Conservation (phyloP, 2,888 invertebrate genomes). For the Leucophora obtusa region DNA sequence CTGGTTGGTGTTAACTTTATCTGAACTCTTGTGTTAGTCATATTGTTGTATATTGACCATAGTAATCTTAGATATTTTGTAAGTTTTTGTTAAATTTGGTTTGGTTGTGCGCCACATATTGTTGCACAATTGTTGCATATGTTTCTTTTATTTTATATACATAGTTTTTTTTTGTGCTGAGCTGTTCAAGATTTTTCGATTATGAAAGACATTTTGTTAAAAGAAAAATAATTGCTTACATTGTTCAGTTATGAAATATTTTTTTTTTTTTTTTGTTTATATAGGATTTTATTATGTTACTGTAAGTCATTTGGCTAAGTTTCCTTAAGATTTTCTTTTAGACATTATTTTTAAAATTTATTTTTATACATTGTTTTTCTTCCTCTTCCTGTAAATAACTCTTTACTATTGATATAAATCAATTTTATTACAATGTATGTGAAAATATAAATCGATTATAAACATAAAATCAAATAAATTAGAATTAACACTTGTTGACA, state of each 20-base stretch:
- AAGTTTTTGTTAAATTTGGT: not conserved
- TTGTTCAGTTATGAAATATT: constrained; percentile 26
- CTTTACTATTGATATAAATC: constrained; percentile 37
- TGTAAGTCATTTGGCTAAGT: not conserved
- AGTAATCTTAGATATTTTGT: constrained; percentile 15
- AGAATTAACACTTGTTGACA: constrained; percentile 57
- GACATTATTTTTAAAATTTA: constrained; percentile 3
- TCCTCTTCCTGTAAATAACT: constrained; percentile 20
- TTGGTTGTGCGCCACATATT: constrained; percentile 27
- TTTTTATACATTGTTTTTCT: constrained; percentile 18
- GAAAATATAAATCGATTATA: constrained; percentile 48
- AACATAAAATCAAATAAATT: constrained; percentile 56
- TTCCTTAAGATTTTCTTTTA: not conserved
- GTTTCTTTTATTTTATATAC: constrained; percentile 20
- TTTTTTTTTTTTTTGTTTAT: constrained; percentile 14
- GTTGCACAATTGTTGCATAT: constrained; percentile 45
- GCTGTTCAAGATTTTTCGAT: constrained; percentile 44
- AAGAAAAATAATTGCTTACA: constrained; percentile 41
- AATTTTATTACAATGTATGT: constrained; percentile 14
- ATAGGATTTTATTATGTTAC: not conserved
- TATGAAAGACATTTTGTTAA: constrained; percentile 45
- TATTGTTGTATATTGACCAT: constrained; percentile 17
- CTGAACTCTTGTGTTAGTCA: constrained; percentile 27
- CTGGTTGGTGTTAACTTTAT: constrained; percentile 14
- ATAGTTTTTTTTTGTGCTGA: not conserved